These are phyloP conservation scores for Meloidogyne exigua DNA, from an alignment of 1,140 invertebrate species.

Conservation along the genomic window DNA sequence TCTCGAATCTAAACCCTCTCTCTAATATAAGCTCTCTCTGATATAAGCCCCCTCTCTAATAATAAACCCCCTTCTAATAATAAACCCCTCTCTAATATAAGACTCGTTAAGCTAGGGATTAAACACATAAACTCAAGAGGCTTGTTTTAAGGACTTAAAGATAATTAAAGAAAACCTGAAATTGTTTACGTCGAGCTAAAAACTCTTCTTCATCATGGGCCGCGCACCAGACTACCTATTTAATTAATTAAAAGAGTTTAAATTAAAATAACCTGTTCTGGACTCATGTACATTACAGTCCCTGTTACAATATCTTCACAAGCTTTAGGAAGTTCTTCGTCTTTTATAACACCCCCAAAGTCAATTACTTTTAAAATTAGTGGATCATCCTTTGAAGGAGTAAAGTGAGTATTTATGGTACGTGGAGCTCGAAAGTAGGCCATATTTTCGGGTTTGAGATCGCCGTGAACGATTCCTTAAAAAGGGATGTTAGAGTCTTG, in stretches of 20 bases:
- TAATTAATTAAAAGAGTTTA: no score
- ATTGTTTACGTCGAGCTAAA: constrained; percentile 1
- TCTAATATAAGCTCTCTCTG: no score
- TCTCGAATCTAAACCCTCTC: no score
- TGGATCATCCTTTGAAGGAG: not conserved
- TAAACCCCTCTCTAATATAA: no score
- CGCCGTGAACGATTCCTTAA: constrained; percentile 23
- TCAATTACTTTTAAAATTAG: constrained; percentile 23
- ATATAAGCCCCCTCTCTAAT: no score
- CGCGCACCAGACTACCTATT: constrained; percentile 18
- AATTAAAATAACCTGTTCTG: constrained; percentile 4
- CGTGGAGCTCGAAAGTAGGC: constrained; percentile 12
- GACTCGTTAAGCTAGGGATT: no score
- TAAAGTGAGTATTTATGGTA: not conserved
- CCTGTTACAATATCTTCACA: constrained; percentile 24
- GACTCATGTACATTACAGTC: constrained; percentile 28
- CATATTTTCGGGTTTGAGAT: constrained; percentile 26
- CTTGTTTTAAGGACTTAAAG: no score
- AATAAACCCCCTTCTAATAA: no score
- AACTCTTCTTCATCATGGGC: not conserved
- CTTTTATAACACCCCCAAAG: constrained; percentile 20
- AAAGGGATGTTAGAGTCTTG: not conserved
- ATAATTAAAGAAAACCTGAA: constrained; percentile 16
- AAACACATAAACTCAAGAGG: no score
- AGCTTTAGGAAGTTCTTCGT: not conserved